Conservation (phyloP, 2,797 vertebrate genomes). For the Bovichtus variegatus region DNA sequence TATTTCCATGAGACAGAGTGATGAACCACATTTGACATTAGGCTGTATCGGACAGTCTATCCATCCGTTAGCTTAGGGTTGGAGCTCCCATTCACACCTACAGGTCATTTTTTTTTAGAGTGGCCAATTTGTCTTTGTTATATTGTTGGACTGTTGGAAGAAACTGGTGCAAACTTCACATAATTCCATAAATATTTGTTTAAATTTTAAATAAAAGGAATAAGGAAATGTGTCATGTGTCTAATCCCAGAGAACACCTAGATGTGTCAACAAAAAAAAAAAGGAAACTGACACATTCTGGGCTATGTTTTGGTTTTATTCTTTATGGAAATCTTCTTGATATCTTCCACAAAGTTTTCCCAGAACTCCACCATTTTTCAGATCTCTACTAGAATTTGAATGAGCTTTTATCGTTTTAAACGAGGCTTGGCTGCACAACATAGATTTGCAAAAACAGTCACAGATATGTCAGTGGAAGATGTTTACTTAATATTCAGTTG, state of each 20-base stretch:
- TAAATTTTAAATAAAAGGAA: background rate
- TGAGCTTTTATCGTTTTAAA: background rate
- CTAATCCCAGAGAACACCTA: background rate
- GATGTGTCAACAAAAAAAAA: background rate
- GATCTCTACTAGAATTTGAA: background rate
- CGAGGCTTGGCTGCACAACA: background rate
- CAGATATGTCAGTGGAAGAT: background rate
- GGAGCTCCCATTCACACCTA: too few species aligned
- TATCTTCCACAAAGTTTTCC: background rate
- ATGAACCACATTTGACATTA: background rate
- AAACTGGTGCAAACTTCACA: background rate
- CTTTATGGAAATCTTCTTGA: background rate
- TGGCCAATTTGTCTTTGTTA: background rate
- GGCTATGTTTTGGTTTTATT: background rate
- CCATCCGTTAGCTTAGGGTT: too few species aligned
- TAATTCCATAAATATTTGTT: background rate
- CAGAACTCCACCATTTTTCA: background rate
- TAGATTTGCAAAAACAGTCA: background rate
- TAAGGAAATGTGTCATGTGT: background rate
- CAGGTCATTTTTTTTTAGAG: background rate
- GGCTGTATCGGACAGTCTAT: too few species aligned
- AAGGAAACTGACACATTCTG: background rate
- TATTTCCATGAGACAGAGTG: background rate
- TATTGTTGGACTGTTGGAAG: too few species aligned
- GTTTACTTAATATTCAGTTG: background rate